Percentiles rank a stretch among this genome's conserved stretches.
Conservation (phyloP, 2,113 vertebrate species). For the Catharus bicknelli region DNA sequence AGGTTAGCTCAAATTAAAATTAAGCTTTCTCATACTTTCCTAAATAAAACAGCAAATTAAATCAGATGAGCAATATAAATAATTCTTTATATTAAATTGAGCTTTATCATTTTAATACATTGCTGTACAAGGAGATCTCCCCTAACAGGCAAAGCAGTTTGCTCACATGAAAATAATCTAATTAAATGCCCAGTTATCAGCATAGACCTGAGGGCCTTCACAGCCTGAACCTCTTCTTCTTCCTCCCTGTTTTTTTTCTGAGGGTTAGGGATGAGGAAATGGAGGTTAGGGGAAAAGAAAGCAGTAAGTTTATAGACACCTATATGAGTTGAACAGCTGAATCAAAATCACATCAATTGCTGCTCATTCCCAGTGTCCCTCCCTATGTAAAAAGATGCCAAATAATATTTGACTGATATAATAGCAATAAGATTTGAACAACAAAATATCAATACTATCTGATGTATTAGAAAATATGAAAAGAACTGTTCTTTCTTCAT, state of each 20-base stretch:
- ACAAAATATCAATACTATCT: not conserved
- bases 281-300: not conserved
- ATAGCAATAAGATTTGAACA: constrained; percentile 11
- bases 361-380: not conserved
- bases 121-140: constrained; percentile 42
- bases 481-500: not conserved
- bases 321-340: not conserved
- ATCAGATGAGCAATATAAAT: constrained; percentile 66
- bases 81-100: constrained; percentile 67
- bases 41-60: constrained; percentile 71
- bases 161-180: constrained; percentile 54
- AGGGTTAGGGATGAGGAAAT: not conserved
- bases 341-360: not conserved
- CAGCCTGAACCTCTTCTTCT: not conserved
- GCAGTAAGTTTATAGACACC: not conserved
- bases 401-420: not conserved
- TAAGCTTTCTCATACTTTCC: constrained; percentile 65
- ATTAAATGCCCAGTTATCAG: constrained; percentile 66
- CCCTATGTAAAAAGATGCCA: not conserved
- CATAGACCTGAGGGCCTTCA: constrained; percentile 4
- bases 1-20: constrained; percentile 67
- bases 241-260: constrained; percentile 19
- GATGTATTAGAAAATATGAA: not conserved
- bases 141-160: constrained; percentile 59
- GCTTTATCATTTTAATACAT: constrained; percentile 60